phyloP scores from a whole-genome alignment of 2,888 invertebrate genomes.

The Gonocerus acuteangulatus region DNA sequence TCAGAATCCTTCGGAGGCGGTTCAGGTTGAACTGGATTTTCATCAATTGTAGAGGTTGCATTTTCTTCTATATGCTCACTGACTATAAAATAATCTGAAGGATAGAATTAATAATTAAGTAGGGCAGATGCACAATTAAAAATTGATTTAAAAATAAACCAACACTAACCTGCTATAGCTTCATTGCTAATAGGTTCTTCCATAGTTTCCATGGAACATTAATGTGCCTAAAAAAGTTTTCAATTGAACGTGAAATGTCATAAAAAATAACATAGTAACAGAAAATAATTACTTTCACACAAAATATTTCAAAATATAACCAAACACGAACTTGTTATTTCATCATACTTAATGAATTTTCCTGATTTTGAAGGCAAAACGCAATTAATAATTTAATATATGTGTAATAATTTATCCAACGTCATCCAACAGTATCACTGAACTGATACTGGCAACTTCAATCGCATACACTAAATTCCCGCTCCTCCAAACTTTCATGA shows the following conservation, averaged over 20 bases:
- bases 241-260: neutral
- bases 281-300: neutral
- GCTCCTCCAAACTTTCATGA: constrained; percentile 14
- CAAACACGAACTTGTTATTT: too few relatives aligned
- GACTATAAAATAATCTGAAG: constrained; percentile 20
- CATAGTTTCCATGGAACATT: constrained; percentile 15
- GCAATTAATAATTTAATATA: too few relatives aligned
- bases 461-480: neutral
- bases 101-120: neutral
- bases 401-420: too few relatives aligned
- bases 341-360: too few relatives aligned
- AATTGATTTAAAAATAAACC: neutral
- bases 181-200: constrained; percentile 18
- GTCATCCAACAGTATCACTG: too few relatives aligned
- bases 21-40: neutral
- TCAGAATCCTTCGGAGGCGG: neutral
- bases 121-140: neutral
- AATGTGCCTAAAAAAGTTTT: constrained; percentile 13
- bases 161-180: constrained; percentile 6
- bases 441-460: too few relatives aligned
- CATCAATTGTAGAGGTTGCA: neutral
- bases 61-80: constrained; percentile 3
- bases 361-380: too few relatives aligned
- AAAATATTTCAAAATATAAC: too few relatives aligned
- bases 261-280: neutral